phyloP scores from a whole-genome alignment of 2,888 invertebrate species.

The Bugula neritina region DNA sequence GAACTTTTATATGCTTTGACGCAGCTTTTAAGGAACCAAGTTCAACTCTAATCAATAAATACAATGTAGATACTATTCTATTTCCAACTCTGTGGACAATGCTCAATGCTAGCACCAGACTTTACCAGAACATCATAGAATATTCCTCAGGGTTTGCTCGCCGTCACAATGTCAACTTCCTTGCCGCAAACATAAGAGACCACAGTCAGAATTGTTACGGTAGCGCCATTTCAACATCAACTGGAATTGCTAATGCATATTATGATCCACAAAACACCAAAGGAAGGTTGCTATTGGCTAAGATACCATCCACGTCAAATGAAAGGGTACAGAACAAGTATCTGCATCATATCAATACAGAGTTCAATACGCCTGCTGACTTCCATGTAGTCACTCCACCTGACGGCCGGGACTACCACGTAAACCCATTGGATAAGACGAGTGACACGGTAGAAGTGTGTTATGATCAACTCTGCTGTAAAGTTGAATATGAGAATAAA shows the following conservation, averaged over 20 bases:
- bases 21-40: slow-evolving; percentile 69
- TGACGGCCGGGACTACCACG: background rate
- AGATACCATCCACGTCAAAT: background rate
- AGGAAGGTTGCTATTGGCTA: slow-evolving; percentile 1
- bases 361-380: background rate
- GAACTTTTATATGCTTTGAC: slow-evolving; percentile 77
- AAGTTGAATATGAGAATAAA: background rate
- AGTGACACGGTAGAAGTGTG: background rate
- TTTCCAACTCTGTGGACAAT: slow-evolving; percentile 67
- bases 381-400: background rate
- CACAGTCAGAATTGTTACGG: slow-evolving; percentile 59
- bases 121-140: slow-evolving; percentile 31
- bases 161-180: slow-evolving; percentile 63
- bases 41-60: slow-evolving; percentile 58
- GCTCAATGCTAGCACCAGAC: slow-evolving; percentile 31
- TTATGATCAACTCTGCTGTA: background rate
- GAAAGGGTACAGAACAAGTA: background rate
- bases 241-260: slow-evolving; percentile 2
- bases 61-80: slow-evolving; percentile 61
- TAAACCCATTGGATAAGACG: background rate
- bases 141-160: slow-evolving; percentile 68
- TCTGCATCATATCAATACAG: background rate
- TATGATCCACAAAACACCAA: background rate
- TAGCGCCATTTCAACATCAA: slow-evolving; percentile 62
- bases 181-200: slow-evolving; percentile 67